phyloP scores from a whole-genome alignment of 2,888 invertebrate species.

The Periphyllus acericola region DNA sequence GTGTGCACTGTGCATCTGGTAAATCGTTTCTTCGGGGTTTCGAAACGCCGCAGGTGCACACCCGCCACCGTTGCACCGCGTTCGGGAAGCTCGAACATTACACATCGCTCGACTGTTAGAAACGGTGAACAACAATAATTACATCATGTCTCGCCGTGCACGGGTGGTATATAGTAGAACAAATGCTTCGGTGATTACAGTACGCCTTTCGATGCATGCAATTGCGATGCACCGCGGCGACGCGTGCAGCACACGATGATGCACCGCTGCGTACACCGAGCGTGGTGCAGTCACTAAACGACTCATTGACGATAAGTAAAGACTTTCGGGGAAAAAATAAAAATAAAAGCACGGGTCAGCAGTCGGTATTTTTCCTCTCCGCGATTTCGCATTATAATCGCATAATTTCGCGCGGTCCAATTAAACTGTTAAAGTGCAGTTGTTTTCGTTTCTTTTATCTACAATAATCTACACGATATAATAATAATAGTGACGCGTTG shows the following conservation, averaged over 20 bases:
- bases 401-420: background rate
- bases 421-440: background rate
- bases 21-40: background rate
- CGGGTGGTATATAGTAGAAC: too few relatives aligned
- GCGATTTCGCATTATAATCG: background rate
- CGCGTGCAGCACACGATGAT: too few relatives aligned
- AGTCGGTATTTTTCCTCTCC: background rate
- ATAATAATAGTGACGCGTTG: constrained; percentile 24
- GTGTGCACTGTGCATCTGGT: background rate
- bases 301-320: background rate
- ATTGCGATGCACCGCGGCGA: too few relatives aligned
- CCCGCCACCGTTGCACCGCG: background rate
- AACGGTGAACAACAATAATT: too few relatives aligned
- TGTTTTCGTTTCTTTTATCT: constrained; percentile 8
- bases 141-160: too few relatives aligned
- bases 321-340: background rate
- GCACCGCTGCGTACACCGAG: too few relatives aligned
- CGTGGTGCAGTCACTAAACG: too few relatives aligned
- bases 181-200: too few relatives aligned
- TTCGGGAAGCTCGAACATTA: too few relatives aligned
- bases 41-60: background rate
- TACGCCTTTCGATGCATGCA: too few relatives aligned
- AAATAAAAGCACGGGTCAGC: background rate
- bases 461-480: constrained; percentile 16
- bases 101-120: too few relatives aligned